These are phyloP conservation scores for Lepilemur septentrionalis DNA, from an alignment of 2,797 vertebrate species.

Conservation along the genomic window DNA sequence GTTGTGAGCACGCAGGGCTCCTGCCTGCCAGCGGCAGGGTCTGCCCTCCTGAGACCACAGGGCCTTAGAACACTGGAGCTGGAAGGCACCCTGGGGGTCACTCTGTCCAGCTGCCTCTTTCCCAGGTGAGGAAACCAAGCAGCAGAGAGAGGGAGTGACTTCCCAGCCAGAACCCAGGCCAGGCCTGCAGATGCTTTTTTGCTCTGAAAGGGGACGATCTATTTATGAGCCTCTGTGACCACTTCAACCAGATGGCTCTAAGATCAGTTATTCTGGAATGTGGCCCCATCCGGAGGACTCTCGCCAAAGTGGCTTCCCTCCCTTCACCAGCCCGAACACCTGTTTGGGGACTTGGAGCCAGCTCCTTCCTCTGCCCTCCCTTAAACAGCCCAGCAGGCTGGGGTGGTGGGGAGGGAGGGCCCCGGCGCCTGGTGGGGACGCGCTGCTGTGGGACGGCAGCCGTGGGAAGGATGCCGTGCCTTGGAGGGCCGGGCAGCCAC, in stretches of 20 bases:
- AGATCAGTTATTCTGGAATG: constrained; percentile 22
- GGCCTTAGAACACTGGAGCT: background rate
- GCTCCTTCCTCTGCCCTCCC: background rate
- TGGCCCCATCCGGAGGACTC: background rate
- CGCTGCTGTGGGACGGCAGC: background rate
- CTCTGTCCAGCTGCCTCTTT: background rate
- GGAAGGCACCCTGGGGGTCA: background rate
- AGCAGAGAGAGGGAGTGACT: background rate
- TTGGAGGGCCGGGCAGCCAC: background rate
- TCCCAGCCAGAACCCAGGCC: background rate
- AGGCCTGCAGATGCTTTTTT: background rate
- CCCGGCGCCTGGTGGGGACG: background rate
- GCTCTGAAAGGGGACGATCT: background rate
- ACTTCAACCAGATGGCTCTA: background rate
- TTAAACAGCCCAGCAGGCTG: background rate
- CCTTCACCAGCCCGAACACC: background rate
- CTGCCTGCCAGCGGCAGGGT: background rate
- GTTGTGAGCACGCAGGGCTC: background rate
- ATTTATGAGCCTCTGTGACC: background rate
- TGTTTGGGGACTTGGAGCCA: background rate
- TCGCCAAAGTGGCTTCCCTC: background rate
- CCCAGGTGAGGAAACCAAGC: background rate
- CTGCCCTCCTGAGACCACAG: background rate
- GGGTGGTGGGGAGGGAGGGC: background rate
- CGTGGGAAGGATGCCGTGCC: background rate